Conservation (phyloP, 2,113 vertebrate genomes). For the Gallinago jamesoni region DNA sequence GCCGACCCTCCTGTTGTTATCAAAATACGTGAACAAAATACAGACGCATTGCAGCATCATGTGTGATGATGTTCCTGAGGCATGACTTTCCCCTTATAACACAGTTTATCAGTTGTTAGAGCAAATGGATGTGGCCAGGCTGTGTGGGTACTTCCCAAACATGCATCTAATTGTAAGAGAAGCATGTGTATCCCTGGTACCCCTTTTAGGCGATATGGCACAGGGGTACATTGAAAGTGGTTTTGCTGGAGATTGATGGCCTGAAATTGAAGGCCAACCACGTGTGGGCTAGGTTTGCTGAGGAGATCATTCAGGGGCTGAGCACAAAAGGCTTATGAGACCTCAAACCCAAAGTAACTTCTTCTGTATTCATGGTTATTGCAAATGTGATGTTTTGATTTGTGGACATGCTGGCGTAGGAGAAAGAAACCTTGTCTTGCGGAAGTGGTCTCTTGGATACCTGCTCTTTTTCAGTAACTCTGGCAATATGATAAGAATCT, state of each 20-base stretch:
- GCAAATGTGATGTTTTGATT: not conserved
- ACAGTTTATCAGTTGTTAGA: not conserved
- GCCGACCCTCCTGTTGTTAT: not conserved
- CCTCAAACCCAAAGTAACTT: not conserved
- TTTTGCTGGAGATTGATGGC: not conserved
- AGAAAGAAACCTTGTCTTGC: not conserved
- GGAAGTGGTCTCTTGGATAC: not conserved
- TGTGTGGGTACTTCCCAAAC: not conserved
- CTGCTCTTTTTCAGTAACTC: not conserved
- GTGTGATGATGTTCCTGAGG: not conserved
- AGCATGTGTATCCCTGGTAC: not conserved
- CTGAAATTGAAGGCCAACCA: not conserved
- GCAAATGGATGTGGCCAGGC: not conserved
- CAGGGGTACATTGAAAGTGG: not conserved
- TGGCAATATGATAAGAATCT: not conserved
- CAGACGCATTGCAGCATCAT: not conserved
- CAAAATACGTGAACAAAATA: not conserved
- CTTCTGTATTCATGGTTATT: not conserved
- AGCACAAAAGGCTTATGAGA: not conserved
- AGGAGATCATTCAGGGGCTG: not conserved
- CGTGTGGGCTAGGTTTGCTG: not conserved
- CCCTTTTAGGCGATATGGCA: not conserved
- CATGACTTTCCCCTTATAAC: not conserved
- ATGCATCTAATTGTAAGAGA: rapidly evolving
- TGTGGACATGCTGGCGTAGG: not conserved